Conservation (phyloP, 2,797 vertebrate species). For the Gadopsis marmoratus region DNA sequence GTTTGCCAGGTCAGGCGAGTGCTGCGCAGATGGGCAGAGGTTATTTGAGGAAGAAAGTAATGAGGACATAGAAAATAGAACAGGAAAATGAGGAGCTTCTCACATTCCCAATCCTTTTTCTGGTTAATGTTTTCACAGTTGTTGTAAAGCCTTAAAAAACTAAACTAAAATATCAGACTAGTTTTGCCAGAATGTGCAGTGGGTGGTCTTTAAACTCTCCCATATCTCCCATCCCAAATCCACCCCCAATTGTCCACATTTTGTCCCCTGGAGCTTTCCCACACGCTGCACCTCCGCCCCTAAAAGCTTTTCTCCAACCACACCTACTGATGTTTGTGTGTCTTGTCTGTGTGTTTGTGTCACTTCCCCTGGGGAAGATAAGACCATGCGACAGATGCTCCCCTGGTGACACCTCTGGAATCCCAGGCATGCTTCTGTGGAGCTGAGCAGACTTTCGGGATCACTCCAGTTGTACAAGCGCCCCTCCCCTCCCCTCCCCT, state of each 20-base stretch:
- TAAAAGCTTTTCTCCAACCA: constrained; percentile 34
- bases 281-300: constrained; percentile 32
- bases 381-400: constrained; percentile 69
- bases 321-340: constrained; percentile 47
- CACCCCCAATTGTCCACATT: constrained; percentile 61
- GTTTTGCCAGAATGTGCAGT: constrained; percentile 18
- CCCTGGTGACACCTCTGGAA: constrained; percentile 76
- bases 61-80: constrained; percentile 13
- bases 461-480: constrained; percentile 40
- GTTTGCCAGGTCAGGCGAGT: constrained; percentile 1
- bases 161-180: not conserved
- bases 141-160: constrained; percentile 4
- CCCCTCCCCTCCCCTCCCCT: constrained; percentile 50
- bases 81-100: not conserved
- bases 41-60: constrained; percentile 22
- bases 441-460: constrained; percentile 54
- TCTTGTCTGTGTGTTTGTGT: constrained; percentile 48
- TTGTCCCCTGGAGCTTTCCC: constrained; percentile 58
- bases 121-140: not conserved
- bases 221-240: constrained; percentile 29
- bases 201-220: constrained; percentile 41
- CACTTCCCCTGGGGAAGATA: constrained; percentile 47
- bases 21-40: constrained; percentile 42
- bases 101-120: not conserved
- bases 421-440: constrained; percentile 68